phyloP scores from a whole-genome alignment of 2,888 invertebrate species.

The Drosophila melanocephala region DNA sequence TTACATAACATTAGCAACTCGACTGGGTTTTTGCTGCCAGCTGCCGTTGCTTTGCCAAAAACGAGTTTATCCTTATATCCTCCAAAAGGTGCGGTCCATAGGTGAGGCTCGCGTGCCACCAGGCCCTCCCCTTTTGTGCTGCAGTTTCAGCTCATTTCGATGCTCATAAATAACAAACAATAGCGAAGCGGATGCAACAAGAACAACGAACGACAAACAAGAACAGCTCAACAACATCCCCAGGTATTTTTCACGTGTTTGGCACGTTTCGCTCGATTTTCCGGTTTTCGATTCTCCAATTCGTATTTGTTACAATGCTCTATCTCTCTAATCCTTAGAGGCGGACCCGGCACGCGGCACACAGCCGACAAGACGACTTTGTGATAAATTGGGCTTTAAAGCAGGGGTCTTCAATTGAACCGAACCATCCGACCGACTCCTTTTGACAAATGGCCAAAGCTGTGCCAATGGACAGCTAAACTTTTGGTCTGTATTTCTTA shows the following conservation, averaged over 20 bases:
- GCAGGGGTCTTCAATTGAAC: conserved; percentile 47
- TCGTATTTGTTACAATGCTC: conserved; percentile 41
- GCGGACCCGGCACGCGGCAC: conserved; percentile 58
- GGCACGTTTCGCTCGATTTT: conserved; percentile 83
- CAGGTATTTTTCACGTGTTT: conserved; percentile 83
- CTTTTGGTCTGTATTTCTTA: conserved; percentile 24
- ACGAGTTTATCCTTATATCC: conserved; percentile 72
- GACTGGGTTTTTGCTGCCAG: conserved; percentile 45
- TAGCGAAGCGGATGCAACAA: conserved; percentile 49
- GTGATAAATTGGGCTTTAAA: conserved; percentile 82
- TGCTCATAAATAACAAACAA: conserved; percentile 79
- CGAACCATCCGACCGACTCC: conserved; percentile 30
- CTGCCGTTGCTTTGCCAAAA: conserved; percentile 68
- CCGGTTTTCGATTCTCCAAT: conserved; percentile 68
- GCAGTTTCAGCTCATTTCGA: conserved; percentile 71
- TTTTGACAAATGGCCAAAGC: conserved; percentile 72
- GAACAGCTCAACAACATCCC: conserved; percentile 63
- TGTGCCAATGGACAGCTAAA: conserved; percentile 64
- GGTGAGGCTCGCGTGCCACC: conserved; percentile 62
- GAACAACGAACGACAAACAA: conserved; percentile 28
- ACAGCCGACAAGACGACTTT: conserved; percentile 51
- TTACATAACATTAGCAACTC: conserved; percentile 61
- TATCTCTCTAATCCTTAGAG: conserved; percentile 51
- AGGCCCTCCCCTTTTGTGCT: conserved; percentile 44
- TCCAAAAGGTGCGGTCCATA: conserved; percentile 41